Percentiles rank a stretch among this genome's conserved stretches.
phyloP scores from a whole-genome alignment of 2,888 invertebrate species.

The Drosophila hamatofila region DNA sequence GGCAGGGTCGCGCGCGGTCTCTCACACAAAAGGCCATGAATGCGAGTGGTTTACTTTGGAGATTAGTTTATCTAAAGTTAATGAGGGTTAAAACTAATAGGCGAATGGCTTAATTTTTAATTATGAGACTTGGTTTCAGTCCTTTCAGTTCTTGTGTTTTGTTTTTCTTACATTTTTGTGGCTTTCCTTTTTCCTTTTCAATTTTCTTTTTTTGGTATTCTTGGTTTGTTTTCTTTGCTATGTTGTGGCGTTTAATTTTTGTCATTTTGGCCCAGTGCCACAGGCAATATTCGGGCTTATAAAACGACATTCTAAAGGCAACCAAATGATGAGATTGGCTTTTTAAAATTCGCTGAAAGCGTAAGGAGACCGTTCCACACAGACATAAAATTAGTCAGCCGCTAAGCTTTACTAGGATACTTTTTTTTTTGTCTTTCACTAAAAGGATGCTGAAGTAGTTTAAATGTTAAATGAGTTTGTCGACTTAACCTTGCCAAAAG shows the following conservation, averaged over 20 bases:
- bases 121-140: conserved; percentile 74
- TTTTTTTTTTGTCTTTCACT: not conserved
- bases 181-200: not conserved
- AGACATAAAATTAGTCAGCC: conserved; percentile 25
- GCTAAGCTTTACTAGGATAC: not conserved
- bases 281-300: conserved; percentile 55
- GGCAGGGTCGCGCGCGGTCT: conserved; percentile 65
- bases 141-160: conserved; percentile 41
- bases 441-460: conserved; percentile 11
- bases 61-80: conserved; percentile 82
- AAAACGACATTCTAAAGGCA: conserved; percentile 58
- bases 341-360: conserved; percentile 37
- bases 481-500: not conserved
- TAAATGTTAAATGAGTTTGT: conserved; percentile 9
- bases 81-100: conserved; percentile 82
- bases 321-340: conserved; percentile 52
- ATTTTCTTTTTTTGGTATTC: conserved; percentile 4
- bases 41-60: conserved; percentile 80
- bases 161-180: conserved; percentile 57
- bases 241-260: conserved; percentile 68
- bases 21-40: conserved; percentile 61
- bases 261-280: conserved; percentile 67
- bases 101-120: conserved; percentile 82
- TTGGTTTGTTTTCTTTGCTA: conserved; percentile 29
- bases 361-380: not conserved